A percentile compares a stretch with the other conserved stretches of the same genome.
Conservation (phyloP, 1,140 invertebrate genomes). For the Bombus superbus region DNA sequence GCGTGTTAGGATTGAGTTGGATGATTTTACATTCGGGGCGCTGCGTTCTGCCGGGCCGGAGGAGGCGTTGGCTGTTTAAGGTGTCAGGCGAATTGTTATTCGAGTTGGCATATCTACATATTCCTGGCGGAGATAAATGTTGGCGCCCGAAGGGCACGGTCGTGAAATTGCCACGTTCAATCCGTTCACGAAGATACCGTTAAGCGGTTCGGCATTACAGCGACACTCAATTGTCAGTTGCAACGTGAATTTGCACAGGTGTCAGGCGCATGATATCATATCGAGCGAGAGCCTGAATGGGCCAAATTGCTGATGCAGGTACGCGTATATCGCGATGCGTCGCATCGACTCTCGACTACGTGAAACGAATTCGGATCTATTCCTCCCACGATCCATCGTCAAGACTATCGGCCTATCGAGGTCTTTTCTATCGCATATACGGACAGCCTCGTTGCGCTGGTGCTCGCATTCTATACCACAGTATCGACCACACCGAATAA, state of each 20-base stretch:
- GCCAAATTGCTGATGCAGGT: conserved; percentile 16
- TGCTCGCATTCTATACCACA: too few species aligned
- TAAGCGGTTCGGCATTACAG: conserved; percentile 7
- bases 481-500: too few species aligned
- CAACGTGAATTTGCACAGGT: conserved; percentile 45
- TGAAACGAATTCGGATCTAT: conserved; percentile 18
- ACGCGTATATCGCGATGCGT: background rate
- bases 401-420: background rate
- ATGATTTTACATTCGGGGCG: too few species aligned
- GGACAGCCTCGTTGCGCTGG: too few species aligned
- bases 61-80: too few species aligned
- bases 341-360: background rate
- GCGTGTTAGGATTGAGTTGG: too few species aligned
- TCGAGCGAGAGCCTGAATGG: conserved; percentile 30
- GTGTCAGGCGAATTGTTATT: too few species aligned
- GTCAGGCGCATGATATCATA: conserved; percentile 40
- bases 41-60: too few species aligned
- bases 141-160: background rate
- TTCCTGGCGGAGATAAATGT: background rate
- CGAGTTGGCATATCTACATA: too few species aligned
- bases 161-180: background rate
- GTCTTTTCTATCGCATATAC: background rate
- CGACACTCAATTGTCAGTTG: conserved; percentile 30
- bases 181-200: background rate
- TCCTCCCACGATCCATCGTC: background rate